Evolutionary conservation across 92 coral and sea anemone species (phyloP).

Genomic region (Heliopora coerulea): DNA sequence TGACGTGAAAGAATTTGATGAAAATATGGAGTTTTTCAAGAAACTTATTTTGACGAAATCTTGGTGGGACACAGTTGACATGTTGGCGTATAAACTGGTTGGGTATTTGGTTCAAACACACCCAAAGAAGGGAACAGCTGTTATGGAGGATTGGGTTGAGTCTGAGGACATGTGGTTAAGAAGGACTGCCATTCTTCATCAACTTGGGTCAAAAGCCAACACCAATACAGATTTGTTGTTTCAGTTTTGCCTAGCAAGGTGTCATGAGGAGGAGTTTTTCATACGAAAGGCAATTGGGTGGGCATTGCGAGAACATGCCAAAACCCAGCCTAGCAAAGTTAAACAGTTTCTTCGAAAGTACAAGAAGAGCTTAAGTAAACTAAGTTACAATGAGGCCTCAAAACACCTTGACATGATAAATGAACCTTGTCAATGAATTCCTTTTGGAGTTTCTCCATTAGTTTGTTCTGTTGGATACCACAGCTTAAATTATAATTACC

Average conservation of each 20-base stretch:
- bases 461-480: no score
- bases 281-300: constrained; percentile 94
- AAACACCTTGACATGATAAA: constrained; percentile 59
- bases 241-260: constrained; percentile 68
- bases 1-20: constrained; percentile 62
- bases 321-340: constrained; percentile 52
- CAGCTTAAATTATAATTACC: no score
- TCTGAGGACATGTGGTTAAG: constrained; percentile 97
- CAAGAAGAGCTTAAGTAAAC: constrained; percentile 63
- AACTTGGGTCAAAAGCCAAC: constrained; percentile 68
- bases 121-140: constrained; percentile 60
- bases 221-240: constrained; percentile 78
- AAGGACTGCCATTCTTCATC: constrained; percentile 87
- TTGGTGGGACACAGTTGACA: constrained; percentile 99
- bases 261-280: constrained; percentile 91
- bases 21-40: constrained; percentile 63
- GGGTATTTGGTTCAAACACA: constrained; percentile 70
- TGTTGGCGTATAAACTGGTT: constrained; percentile 62
- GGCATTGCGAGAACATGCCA: constrained; percentile 86
- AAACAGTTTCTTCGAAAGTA: constrained; percentile 66
- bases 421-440: neutral
- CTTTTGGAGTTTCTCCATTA: no score
- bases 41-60: constrained; percentile 69
- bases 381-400: constrained; percentile 83
- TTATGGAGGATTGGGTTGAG: constrained; percentile 84